Base-by-base conservation (phyloP, 2,888 invertebrate genomes). In the Gisinianus flammeolus region DNA sequence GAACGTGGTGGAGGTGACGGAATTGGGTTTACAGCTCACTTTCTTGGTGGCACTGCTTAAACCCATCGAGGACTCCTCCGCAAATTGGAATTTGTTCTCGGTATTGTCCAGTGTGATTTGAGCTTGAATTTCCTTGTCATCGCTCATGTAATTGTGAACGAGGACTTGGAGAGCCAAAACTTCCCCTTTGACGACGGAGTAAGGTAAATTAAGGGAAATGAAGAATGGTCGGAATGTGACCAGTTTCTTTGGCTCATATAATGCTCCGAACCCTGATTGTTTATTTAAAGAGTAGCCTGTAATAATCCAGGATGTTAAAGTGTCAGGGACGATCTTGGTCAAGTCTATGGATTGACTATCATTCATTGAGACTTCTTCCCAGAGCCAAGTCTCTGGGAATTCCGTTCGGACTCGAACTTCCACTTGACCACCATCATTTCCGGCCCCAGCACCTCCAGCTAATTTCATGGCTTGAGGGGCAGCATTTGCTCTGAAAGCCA, bases 131-230 rank as follows among this genome's bases (percentile, higher is more conserved):
- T 94, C 92, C 79, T 91, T 91, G n/a, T 75, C 78, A 19, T 92
- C 91, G 8, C 28, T 28, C 87, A 95, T 89, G 85, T 97, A 94
- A 87, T 97, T 98, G 62, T 81, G 81, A 87, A 94, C 94, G 8
- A 98, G 91, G 12, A 94, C 91, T 66, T 97, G 93, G 70, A 97
- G 90, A 0, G 95, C 92, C 72, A 98, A 90, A 10, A 94, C 92
- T 89, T 99, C 98, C 26, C 96, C 97, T 80, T 92, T 90, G 85
- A 95, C 93, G n/a, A 98, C 91, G 0, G 93, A 92, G 85, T 94
- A 93, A 0, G 98, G 98, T 67, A 98, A 88, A 86, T 96, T 94
- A 8, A 96, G 90, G 12, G 92, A 91, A 62, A 97, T 91, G 83
- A 94, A 94, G 86, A 98, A 94, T 6, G 93, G 92, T 83, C 93